Evolutionary conservation across 2,888 invertebrate genomes (phyloP), one percentile per base, ranked within the genome.

Genomic region (Biston betularia): DNA sequence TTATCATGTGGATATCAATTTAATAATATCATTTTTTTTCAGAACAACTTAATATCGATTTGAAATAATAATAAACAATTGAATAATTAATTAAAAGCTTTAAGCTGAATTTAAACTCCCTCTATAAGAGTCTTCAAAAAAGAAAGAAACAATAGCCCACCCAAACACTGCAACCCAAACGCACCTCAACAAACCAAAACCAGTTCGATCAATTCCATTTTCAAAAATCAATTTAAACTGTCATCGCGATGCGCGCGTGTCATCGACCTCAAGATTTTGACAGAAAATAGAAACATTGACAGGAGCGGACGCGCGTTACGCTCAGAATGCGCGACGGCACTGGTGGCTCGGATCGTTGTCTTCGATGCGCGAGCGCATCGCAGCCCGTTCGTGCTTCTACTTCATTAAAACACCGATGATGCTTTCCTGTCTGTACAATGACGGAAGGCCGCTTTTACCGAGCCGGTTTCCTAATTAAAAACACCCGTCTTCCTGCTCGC

Each of bases 391-490:
- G 88, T 90, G 91, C 80, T 81, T 80, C 80, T 77, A 80, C 85
- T 89, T 89, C 90, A 91, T 92, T 92, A 92, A 88, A 89, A 89
- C 88, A 84, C 87, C 87, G 86, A 82, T 84, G 87, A 87, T 91
- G 87, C 90, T 91, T 92, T 89, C 92, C 92, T 92, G 90, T 86
- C 83, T 79, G 77, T 79, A 81, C 79, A 75, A 88, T 89, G 92
- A 90, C 92, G 92, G 92, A 92, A 93, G 90, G 87, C 86, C 86
- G 88, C 89, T 90, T 93, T 90, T 90, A 90, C 89, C 79, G 72
- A 86, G 87, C 84, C 88, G 86, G 90, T 90, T 93, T 93, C 91
- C 92, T 93, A 89, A 90, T 92, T 89, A 88, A 91, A 92, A 92
- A 91, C 67, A 85, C 85, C 80, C 69, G 77, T 73, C 73, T 75